Conservation (phyloP, 2,888 invertebrate species). For the Phorcus lineatus region DNA sequence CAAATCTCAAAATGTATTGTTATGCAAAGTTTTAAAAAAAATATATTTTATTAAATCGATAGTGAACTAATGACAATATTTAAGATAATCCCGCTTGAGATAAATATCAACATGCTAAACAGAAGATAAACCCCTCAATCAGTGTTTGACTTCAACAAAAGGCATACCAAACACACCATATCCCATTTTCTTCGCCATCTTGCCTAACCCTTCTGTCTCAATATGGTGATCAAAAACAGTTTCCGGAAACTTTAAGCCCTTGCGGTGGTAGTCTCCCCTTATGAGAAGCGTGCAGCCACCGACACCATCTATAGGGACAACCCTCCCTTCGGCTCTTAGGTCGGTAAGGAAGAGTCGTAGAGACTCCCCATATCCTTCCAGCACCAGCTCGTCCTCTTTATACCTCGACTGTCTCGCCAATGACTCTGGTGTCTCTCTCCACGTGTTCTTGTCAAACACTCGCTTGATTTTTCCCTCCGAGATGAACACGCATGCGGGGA, state of each 20-base stretch:
- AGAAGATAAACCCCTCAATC: not conserved
- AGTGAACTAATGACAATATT: too few relatives aligned
- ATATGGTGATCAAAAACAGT: conserved; percentile 64
- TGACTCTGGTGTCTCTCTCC: conserved; percentile 67
- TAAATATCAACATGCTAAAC: too few relatives aligned
- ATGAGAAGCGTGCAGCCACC: conserved; percentile 69
- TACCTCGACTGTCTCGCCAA: conserved; percentile 48
- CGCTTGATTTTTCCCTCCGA: conserved; percentile 32
- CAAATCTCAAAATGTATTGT: too few relatives aligned
- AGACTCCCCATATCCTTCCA: conserved; percentile 67
- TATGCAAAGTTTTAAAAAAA: too few relatives aligned
- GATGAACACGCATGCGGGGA: conserved; percentile 61
- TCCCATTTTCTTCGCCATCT: conserved; percentile 66
- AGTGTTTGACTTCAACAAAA: conserved; percentile 63
- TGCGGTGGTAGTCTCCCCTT: conserved; percentile 58
- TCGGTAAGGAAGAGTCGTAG: conserved; percentile 61
- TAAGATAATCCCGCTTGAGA: too few relatives aligned
- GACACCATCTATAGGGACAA: conserved; percentile 70
- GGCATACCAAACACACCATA: conserved; percentile 66
- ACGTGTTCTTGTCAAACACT: conserved; percentile 59
- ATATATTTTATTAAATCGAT: too few relatives aligned
- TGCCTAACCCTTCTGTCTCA: conserved; percentile 71
- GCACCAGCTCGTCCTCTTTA: conserved; percentile 52
- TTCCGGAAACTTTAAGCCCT: conserved; percentile 68
- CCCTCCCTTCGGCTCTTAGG: conserved; percentile 60